These are phyloP conservation scores for Cepaea hortensis DNA, from an alignment of 2,888 invertebrate genomes.

Conservation along the genomic window DNA sequence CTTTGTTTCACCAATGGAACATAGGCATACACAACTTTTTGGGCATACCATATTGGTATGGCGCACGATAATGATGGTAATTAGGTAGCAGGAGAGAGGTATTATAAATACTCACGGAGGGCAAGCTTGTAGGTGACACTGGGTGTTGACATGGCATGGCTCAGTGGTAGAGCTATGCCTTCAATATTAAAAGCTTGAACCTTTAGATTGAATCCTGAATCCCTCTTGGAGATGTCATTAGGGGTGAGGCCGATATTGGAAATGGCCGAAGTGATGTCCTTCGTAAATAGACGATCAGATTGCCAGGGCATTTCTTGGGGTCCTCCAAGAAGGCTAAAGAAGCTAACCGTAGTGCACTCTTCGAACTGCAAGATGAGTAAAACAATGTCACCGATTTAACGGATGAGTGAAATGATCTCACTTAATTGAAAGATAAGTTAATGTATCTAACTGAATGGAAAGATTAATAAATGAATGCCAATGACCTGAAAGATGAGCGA, in stretches of 20 bases:
- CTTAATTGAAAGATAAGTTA: background rate
- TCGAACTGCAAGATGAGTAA: background rate
- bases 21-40: no score
- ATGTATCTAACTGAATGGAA: background rate
- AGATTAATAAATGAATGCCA: no score
- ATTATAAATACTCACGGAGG: constrained; percentile 45
- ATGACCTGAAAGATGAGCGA: no score
- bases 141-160: constrained; percentile 38
- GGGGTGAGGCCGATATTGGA: constrained; percentile 40
- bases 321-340: constrained; percentile 50
- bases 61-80: no score
- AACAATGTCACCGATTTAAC: background rate
- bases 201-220: constrained; percentile 46
- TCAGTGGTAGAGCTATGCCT: constrained; percentile 32
- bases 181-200: constrained; percentile 49
- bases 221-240: constrained; percentile 51
- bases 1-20: background rate
- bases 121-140: constrained; percentile 51
- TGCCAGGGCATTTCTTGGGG: constrained; percentile 56
- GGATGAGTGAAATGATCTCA: background rate
- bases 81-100: no score
- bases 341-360: constrained; percentile 41
- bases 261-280: constrained; percentile 53
- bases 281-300: constrained; percentile 53
- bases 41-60: no score